phyloP scores from a whole-genome alignment of 23 tunicate species.

The Botrylloides violaceus region DNA sequence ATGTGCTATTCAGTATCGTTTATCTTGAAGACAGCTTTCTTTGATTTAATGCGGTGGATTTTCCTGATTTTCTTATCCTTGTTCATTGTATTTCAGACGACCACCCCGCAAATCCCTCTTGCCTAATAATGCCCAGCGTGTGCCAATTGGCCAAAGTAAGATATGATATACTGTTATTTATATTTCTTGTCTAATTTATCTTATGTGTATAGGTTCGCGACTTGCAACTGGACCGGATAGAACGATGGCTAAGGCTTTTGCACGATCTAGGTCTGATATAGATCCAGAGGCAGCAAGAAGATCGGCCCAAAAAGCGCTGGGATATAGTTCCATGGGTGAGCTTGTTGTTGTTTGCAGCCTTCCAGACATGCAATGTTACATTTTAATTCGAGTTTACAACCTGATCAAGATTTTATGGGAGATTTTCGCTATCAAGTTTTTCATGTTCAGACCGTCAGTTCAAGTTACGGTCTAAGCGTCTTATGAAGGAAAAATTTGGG shows the following conservation, averaged over 20 bases:
- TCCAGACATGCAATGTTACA: no score
- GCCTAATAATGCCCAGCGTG: neutral
- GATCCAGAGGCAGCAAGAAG: constrained; percentile 69
- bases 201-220: no score
- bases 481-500: neutral
- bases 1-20: neutral
- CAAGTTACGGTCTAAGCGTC: neutral
- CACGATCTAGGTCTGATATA: constrained; percentile 80
- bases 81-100: no score
- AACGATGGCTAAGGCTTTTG: constrained; percentile 20
- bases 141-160: neutral
- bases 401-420: no score
- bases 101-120: neutral
- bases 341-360: no score
- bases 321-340: neutral
- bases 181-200: no score
- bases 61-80: no score
- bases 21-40: no score
- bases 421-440: neutral
- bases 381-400: no score
- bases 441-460: neutral
- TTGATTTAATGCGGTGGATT: no score
- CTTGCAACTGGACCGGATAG: constrained; percentile 3
- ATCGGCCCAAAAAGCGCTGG: constrained; percentile 65
- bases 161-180: no score